Conservation (phyloP, 2,888 invertebrate genomes). For the Melanostoma scalare region DNA sequence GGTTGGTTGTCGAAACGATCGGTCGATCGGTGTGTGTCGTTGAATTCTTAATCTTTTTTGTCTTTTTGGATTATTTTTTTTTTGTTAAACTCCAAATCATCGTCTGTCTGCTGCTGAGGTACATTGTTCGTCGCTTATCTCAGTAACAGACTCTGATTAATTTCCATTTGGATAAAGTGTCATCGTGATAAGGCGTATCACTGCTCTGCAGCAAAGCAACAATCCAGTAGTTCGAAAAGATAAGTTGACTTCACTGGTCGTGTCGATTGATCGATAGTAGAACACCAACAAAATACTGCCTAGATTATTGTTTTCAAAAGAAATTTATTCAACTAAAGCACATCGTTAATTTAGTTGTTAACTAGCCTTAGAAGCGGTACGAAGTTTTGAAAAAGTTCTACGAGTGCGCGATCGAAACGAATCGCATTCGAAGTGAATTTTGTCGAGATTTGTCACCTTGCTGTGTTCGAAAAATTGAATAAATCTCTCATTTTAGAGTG, state of each 20-base stretch:
- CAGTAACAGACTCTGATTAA: constrained; percentile 1
- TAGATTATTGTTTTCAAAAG: constrained; percentile 33
- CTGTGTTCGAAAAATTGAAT: constrained; percentile 25
- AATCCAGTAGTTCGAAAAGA: neutral
- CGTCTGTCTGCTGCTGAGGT: neutral
- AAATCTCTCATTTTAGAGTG: neutral
- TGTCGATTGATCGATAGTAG: constrained; percentile 36
- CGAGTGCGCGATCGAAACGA: constrained; percentile 33
- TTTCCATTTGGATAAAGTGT: constrained; percentile 32
- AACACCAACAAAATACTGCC: constrained; percentile 8
- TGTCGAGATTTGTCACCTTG: constrained; percentile 13
- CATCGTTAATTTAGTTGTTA: constrained; percentile 54
- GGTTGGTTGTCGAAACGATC: constrained; percentile 67
- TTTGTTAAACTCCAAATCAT: neutral
- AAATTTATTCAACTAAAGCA: constrained; percentile 25
- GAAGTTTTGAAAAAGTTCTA: constrained; percentile 43
- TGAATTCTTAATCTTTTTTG: constrained; percentile 17
- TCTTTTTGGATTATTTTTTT: no score
- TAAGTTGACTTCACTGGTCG: constrained; percentile 15
- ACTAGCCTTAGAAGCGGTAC: constrained; percentile 55
- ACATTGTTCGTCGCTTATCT: constrained; percentile 46
- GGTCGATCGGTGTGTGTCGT: constrained; percentile 49
- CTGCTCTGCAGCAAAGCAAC: constrained; percentile 11
- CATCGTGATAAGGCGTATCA: constrained; percentile 31
- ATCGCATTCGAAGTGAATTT: constrained; percentile 35